Conservation (phyloP, 2,113 vertebrate genomes). For the Pterocles gutturalis region DNA sequence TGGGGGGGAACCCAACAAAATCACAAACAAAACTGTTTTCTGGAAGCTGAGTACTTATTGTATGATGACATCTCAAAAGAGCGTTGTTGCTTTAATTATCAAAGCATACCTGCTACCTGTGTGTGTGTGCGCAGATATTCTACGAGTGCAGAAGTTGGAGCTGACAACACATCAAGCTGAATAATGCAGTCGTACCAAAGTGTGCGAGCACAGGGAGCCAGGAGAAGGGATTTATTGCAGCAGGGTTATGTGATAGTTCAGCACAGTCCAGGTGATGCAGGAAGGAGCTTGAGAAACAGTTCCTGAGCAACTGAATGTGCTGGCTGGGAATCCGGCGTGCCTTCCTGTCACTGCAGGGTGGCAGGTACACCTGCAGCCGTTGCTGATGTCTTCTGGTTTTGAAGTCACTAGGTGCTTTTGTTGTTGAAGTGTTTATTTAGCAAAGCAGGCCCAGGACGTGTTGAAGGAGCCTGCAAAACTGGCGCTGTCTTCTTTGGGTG, state of each 20-base stretch:
- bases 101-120: neutral
- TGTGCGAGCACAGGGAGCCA: neutral
- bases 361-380: accelerated
- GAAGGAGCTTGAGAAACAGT: neutral
- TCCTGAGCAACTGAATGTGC: neutral
- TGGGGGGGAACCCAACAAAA: neutral
- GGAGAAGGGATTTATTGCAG: neutral
- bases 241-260: neutral
- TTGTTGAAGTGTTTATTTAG: neutral
- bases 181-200: neutral
- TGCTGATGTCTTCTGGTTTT: neutral
- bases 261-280: neutral
- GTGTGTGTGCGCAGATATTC: accelerated
- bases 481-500: neutral
- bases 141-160: neutral
- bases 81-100: neutral
- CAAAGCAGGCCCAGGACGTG: neutral
- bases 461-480: neutral
- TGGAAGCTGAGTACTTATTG: neutral
- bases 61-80: neutral
- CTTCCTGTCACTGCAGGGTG: neutral
- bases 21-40: neutral
- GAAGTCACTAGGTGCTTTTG: neutral
- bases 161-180: neutral
- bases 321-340: neutral